Evolutionary conservation across 2,888 invertebrate species (phyloP).

Genomic region (Tetanocera ferruginea): DNA sequence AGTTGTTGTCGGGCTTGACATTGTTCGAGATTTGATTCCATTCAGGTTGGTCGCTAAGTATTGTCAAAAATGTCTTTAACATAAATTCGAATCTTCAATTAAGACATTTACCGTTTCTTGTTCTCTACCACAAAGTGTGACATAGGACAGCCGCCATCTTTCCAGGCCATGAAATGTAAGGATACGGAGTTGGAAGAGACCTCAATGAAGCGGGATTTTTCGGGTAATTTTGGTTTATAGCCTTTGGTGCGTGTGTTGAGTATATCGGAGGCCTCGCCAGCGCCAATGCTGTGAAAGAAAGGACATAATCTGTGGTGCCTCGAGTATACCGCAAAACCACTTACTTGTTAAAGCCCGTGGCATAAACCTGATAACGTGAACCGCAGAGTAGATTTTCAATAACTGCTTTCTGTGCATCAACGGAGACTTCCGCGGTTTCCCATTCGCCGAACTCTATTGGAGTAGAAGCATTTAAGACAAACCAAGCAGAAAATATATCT

Average conservation of each 20-base stretch:
- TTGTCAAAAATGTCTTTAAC: background rate
- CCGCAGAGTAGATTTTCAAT: slow-evolving; percentile 92
- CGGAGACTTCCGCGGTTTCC: slow-evolving; percentile 87
- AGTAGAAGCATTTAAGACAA: background rate
- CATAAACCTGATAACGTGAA: slow-evolving; percentile 92
- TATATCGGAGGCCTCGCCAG: slow-evolving; percentile 90
- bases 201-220: slow-evolving; percentile 91
- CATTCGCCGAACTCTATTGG: slow-evolving; percentile 89
- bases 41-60: slow-evolving; percentile 81
- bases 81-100: background rate
- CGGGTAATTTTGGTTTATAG: slow-evolving; percentile 92
- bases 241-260: slow-evolving; percentile 92
- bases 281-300: slow-evolving; percentile 80
- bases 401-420: slow-evolving; percentile 85
- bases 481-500: background rate
- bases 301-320: background rate
- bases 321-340: slow-evolving; percentile 44
- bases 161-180: slow-evolving; percentile 92
- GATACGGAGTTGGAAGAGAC: slow-evolving; percentile 94
- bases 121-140: slow-evolving; percentile 95
- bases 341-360: slow-evolving; percentile 92
- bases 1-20: slow-evolving; percentile 91
- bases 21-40: slow-evolving; percentile 96
- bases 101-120: slow-evolving; percentile 82
- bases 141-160: slow-evolving; percentile 96